phyloP scores from a whole-genome alignment of 2,888 invertebrate genomes.

The Eremobia ochroleuca region DNA sequence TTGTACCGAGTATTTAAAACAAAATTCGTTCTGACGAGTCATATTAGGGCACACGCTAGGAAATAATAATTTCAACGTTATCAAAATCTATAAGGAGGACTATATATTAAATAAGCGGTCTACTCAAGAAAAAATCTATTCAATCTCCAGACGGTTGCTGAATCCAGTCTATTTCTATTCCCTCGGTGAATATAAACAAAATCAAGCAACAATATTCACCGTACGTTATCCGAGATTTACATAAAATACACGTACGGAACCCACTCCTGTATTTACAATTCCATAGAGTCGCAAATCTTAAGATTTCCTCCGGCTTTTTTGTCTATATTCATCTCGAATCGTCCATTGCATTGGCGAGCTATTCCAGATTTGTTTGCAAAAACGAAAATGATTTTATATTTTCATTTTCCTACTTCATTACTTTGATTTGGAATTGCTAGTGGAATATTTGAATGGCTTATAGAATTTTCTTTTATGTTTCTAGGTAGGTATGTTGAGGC shows the following conservation, averaged over 20 bases:
- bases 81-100: too few relatives aligned
- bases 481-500: neutral
- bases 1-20: too few relatives aligned
- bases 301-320: constrained; percentile 73
- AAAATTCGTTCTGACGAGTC: too few relatives aligned
- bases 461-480: constrained; percentile 40
- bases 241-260: constrained; percentile 66
- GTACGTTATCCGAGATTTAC: constrained; percentile 62
- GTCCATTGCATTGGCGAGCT: constrained; percentile 70
- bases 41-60: too few relatives aligned
- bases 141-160: neutral
- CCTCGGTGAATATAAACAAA: constrained; percentile 55
- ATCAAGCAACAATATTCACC: constrained; percentile 57
- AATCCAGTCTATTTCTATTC: constrained; percentile 18
- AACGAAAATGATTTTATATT: constrained; percentile 73
- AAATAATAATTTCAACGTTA: too few relatives aligned
- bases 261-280: constrained; percentile 63
- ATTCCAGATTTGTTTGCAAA: constrained; percentile 75
- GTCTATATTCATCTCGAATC: constrained; percentile 71
- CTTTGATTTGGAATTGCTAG: constrained; percentile 62
- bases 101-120: neutral
- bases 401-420: constrained; percentile 73
- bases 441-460: constrained; percentile 52
- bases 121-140: neutral
- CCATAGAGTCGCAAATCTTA: constrained; percentile 64